Evolutionary conservation across 2,888 invertebrate species (phyloP), one percentile per base, ranked within the genome.

Genomic region (Xylota segnis): DNA sequence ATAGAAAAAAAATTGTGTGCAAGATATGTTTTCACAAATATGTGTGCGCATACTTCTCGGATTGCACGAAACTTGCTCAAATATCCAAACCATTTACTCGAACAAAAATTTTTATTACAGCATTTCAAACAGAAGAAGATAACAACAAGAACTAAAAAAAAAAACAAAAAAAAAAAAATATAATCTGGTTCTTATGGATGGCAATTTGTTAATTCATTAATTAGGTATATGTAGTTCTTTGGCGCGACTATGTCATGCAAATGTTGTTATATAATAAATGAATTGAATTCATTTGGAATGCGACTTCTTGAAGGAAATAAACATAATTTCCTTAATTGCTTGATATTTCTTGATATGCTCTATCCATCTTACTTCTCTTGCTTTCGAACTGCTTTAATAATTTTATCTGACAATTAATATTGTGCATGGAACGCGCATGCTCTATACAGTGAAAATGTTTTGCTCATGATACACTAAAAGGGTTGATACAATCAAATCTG

Each of bases 31-130:
- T 84, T 75, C 78, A 70, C 71, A 66, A 75, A 76, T 81, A 76
- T 86, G 84, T 81, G 84, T 84, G 84, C 84, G 81, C 84, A 81
- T 86, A 86, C 84, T 65, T 86, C 75, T 76, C 72, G 52, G 45
- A 81, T 75, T 84, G 81, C 66, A 86, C 65, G 71, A 58, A 76
- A 72, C 63, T 63, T 32, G 54, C 45, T 68, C 63, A 54, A 78
- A 78, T 71, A 61, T 74, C 66, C 14, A 72, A 72, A 77, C 34
- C 47, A 72, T 66, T 68, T 77, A 56, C 63, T 61, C 40, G 23
- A 72, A 29, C 27, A 27, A 65, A n/a, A 71, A 72, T 37, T 40
- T 76, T 23, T 63, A 37, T 72, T 79, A 32, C 34, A 5, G 16
- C 40, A 40, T 61, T 63, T 63, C 29, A 63, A 63, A 74, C 34